Evolutionary conservation across 2,113 vertebrate genomes (phyloP), one percentile per base, ranked within the genome.

Genomic region (Triplophysa tibetana): DNA sequence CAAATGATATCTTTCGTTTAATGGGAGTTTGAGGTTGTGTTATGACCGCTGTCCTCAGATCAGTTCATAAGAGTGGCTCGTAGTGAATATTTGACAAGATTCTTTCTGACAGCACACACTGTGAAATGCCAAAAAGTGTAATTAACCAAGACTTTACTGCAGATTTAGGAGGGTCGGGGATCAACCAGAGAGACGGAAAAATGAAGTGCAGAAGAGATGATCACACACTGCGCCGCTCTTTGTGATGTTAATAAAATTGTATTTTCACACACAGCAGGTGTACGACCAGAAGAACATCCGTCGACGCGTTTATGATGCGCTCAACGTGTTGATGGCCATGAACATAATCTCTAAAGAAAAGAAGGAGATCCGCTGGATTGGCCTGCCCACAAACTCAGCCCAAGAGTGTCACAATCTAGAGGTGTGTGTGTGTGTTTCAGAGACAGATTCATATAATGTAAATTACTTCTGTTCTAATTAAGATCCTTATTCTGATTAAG

Each of bases 301-400:
- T 17, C 90, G 95, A 74, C 92, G 95, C 86, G 94, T 96, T 81
- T 96, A 96, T 0, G 95, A 96, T 85, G 95, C 94, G 13, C 92
- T 96, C 75, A 95, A 96, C 13, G 94, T 96, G 61, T 88, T 96
- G 62, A 96, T 96, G 95, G 94, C 95, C 54, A 96, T 95, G 94
- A 96, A 96, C 86, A 96, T 96, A 2, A 96, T 96, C 89, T 96
- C 95, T 73, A 96, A 96, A 87, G 94, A 95, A 83, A 96, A 95
- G 88, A 95, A 96, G 80, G 94, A 95, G 89, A 95, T 96, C 79
- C 92, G 93, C 24, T 95, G 95, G 94, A 95, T 95, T 0, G 94
- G 94, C 29, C 88, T 96, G 78, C 95, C 95, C 64, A 95, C 94
- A 64, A 95, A 96, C 80, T 95, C 94, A 0, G 94, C 94, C 82